Percentiles rank a stretch among this genome's conserved stretches.
These are phyloP conservation scores for Sinosuthora webbiana DNA, from an alignment of 2,113 vertebrate species.

Conservation along the genomic window DNA sequence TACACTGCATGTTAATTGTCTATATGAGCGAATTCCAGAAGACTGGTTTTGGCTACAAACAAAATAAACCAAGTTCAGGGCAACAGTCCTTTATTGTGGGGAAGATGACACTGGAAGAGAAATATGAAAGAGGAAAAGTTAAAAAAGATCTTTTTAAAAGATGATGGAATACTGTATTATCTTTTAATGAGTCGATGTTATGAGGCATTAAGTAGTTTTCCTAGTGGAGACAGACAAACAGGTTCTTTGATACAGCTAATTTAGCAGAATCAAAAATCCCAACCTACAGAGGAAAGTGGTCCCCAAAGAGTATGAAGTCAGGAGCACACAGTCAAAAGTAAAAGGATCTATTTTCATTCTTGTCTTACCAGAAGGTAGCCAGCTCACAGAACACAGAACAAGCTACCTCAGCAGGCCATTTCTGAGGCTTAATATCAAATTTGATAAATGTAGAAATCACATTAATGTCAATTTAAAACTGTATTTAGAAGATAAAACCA, in stretches of 20 bases:
- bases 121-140: not conserved
- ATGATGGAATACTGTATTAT: not conserved
- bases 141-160: not conserved
- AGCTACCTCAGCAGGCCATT: not conserved
- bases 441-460: not conserved
- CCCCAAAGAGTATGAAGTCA: not conserved
- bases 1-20: not conserved
- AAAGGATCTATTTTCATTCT: not conserved
- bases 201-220: not conserved
- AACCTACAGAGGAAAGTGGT: not conserved
- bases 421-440: not conserved
- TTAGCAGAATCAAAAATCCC: not conserved
- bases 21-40: not conserved
- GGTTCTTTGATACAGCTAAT: not conserved
- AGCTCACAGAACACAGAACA: not conserved
- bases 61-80: not conserved
- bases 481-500: not conserved
- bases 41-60: not conserved
- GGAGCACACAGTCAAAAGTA: not conserved
- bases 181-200: not conserved
- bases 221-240: not conserved
- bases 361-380: not conserved
- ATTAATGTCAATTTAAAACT: not conserved
- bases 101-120: not conserved
- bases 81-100: not conserved